phyloP scores from a whole-genome alignment of 1,140 invertebrate genomes.

The Hyposmocoma kahamanoa region DNA sequence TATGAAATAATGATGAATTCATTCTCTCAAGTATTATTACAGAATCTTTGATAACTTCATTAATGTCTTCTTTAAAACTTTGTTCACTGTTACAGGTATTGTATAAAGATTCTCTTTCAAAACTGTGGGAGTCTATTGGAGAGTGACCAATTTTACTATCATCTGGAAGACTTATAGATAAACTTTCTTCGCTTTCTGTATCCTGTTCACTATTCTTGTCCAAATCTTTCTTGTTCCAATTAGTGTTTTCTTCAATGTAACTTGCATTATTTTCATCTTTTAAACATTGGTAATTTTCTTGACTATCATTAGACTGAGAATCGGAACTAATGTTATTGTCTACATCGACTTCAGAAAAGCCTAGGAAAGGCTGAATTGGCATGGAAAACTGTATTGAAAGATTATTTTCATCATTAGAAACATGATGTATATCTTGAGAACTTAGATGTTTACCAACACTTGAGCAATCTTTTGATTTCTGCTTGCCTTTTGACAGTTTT shows the following conservation, averaged over 20 bases:
- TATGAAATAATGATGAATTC: conserved; percentile 36
- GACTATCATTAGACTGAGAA: conserved; percentile 9
- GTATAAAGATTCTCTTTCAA: conserved; percentile 27
- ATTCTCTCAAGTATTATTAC: conserved; percentile 36
- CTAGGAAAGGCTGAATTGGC: conserved; percentile 4
- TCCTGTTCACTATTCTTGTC: not conserved
- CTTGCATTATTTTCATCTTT: too few relatives aligned
- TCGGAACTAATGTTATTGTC: not conserved
- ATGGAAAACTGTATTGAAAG: not conserved
- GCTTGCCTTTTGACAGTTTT: not conserved
- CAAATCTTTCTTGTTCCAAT: not conserved
- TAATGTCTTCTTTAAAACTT: conserved; percentile 6
- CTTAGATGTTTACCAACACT: not conserved
- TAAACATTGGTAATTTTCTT: too few relatives aligned
- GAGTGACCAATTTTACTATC: too few relatives aligned
- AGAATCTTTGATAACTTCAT: conserved; percentile 23
- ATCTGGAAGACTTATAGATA: not conserved
- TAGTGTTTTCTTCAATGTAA: not conserved
- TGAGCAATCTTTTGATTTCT: not conserved
- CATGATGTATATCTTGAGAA: not conserved
- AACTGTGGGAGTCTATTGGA: too few relatives aligned
- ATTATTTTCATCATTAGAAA: not conserved
- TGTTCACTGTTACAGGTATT: conserved; percentile 26
- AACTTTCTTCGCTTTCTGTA: not conserved
- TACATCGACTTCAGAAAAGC: conserved; percentile 5